Evolutionary conservation across 1,140 invertebrate genomes (phyloP), one percentile per base, ranked within the genome.

Genomic region (Uloborus diversus): DNA sequence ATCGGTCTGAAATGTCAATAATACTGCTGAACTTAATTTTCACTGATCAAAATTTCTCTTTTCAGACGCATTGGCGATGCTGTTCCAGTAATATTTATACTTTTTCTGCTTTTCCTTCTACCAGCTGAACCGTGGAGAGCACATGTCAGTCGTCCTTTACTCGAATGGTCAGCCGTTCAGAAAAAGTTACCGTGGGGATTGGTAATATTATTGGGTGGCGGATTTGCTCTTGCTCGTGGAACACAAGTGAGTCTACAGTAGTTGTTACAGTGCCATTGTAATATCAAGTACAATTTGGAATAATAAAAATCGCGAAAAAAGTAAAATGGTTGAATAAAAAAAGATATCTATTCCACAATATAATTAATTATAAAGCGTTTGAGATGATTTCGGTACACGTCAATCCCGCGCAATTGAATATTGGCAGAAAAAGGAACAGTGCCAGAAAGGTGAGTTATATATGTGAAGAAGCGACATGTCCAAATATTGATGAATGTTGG

Each of bases 191-290:
- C 88, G 4, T 90, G 89, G 89, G 87, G 87, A 47, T 81, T 89
- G 1, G 83, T 90, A 17, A 79, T 90, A 1, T 83, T 90, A 14
- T 81, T 90, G 27, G 92, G 94, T 33, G 94, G 94, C 56, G 95
- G 95, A 1, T 96, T 96, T 86, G 94, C 95, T 0, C 88, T 98
- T n/a, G 95, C 95, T 0, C 90, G 93, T 57, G 95, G 93, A 61
- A 93, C 92, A 81, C 91, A 93, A 82, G 87, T 88, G 83, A 81
- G 65, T 47, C 5, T 17, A 42, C 37, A 42, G 37, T 42, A 42
- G 0, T 42, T 42, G 9, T 42, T 9, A 42, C 17, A 1, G 17
- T 13, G 37, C 1, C 1, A 42, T 13, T 42, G 9, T 1, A 42
- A 42, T 13, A 42, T 42, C 1, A 42, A 13, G 37, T 17, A 9